phyloP scores from a whole-genome alignment of 1,140 invertebrate species.

The Zaprionus vittiger region DNA sequence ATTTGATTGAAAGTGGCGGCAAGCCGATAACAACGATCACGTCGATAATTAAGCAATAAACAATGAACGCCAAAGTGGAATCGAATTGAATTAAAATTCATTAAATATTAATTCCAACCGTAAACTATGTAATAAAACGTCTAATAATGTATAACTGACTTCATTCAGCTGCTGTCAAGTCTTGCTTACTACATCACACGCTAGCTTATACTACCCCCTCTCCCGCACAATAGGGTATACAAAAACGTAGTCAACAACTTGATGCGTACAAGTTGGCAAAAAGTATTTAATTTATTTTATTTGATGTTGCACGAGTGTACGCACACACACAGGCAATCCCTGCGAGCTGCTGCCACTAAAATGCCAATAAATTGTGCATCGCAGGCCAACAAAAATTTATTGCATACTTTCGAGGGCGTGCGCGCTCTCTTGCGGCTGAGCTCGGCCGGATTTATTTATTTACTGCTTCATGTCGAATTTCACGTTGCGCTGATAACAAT shows the following conservation, averaged over 20 bases:
- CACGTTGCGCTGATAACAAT: constrained; percentile 70
- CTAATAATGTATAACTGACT: no score
- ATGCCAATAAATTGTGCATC: constrained; percentile 77
- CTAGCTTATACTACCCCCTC: background rate
- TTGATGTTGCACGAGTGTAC: constrained; percentile 37
- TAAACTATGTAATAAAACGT: background rate
- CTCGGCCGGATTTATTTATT: constrained; percentile 64
- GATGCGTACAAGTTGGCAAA: constrained; percentile 36
- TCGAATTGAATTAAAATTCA: no score
- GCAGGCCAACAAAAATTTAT: constrained; percentile 65
- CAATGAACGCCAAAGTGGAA: no score
- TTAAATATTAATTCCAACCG: background rate
- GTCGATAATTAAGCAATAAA: no score
- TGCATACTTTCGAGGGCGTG: constrained; percentile 62
- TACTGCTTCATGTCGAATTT: constrained; percentile 70
- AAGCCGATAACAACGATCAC: no score
- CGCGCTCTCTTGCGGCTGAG: background rate
- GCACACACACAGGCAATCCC: constrained; percentile 23
- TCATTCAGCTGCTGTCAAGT: background rate
- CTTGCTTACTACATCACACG: background rate
- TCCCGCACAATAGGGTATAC: background rate
- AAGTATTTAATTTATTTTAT: constrained; percentile 78
- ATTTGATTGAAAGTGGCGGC: no score
- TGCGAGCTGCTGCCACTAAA: constrained; percentile 62
- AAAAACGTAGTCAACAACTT: background rate